Evolutionary conservation across 2,113 vertebrate species (phyloP).

Genomic region (Hylia prasina): DNA sequence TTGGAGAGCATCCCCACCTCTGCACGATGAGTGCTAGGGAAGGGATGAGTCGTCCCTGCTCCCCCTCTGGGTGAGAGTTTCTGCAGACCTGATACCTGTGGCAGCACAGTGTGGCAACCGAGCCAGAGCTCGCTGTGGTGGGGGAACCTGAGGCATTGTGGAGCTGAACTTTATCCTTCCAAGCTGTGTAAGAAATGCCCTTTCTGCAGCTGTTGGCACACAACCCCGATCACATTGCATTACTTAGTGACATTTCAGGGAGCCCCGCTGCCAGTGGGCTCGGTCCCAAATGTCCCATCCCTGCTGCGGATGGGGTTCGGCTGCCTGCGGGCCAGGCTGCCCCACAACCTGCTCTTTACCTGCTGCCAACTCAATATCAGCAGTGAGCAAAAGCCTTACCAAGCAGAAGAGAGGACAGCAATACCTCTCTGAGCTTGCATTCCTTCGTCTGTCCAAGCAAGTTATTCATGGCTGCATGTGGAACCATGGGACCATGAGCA

Average conservation of each 20-base stretch:
- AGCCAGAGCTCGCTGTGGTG: not conserved
- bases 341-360: not conserved
- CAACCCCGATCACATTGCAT: not conserved
- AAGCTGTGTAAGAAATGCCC: slow-evolving; percentile 34
- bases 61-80: not conserved
- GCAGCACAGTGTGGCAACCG: fast-evolving
- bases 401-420: not conserved
- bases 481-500: not conserved
- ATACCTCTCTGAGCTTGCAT: not conserved
- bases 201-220: slow-evolving; percentile 17
- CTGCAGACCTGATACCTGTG: not conserved
- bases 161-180: slow-evolving; percentile 49
- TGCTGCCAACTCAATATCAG: not conserved
- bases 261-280: not conserved
- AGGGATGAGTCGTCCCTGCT: not conserved
- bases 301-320: fast-evolving
- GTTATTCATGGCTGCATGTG: not conserved
- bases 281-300: not conserved
- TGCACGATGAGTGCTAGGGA: not conserved
- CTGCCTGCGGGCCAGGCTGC: not conserved
- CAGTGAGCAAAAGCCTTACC: not conserved
- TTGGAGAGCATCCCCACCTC: not conserved
- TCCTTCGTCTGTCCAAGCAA: not conserved
- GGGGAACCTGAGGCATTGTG: not conserved
- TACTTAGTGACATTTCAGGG: slow-evolving; percentile 63